Conservation (phyloP, 2,113 vertebrate species). For the Echinops telfairi region DNA sequence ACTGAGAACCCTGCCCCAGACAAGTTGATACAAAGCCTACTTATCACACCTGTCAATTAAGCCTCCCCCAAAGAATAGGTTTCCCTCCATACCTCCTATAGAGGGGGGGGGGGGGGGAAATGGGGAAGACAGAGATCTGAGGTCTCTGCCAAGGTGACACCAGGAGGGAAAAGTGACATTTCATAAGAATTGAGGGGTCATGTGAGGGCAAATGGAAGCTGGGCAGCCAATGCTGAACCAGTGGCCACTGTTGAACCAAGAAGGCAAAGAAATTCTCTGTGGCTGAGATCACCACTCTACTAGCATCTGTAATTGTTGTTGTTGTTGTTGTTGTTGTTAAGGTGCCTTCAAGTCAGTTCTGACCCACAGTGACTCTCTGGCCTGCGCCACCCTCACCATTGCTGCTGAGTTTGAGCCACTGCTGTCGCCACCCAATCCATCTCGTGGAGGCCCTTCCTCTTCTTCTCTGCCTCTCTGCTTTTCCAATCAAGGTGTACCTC, state of each 20-base stretch:
- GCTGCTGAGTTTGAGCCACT: too few relatives aligned
- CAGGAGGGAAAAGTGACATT: neutral
- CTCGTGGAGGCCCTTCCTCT: too few relatives aligned
- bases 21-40: too few relatives aligned
- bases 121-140: neutral
- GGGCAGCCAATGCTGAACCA: neutral
- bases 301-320: too few relatives aligned
- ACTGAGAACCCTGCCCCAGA: too few relatives aligned
- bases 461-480: too few relatives aligned
- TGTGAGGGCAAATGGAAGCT: neutral
- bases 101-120: neutral
- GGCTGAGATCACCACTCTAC: neutral
- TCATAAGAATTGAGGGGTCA: neutral
- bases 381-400: too few relatives aligned
- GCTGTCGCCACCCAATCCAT: too few relatives aligned
- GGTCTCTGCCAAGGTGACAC: neutral
- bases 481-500: too few relatives aligned
- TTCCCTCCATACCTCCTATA: neutral
- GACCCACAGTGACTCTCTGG: too few relatives aligned
- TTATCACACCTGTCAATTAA: neutral
- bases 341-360: too few relatives aligned
- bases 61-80: neutral
- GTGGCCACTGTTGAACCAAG: neutral
- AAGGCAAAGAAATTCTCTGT: neutral
- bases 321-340: too few relatives aligned